Evolutionary conservation across 2,888 invertebrate species (phyloP).

Genomic region (Vanessa cardui): DNA sequence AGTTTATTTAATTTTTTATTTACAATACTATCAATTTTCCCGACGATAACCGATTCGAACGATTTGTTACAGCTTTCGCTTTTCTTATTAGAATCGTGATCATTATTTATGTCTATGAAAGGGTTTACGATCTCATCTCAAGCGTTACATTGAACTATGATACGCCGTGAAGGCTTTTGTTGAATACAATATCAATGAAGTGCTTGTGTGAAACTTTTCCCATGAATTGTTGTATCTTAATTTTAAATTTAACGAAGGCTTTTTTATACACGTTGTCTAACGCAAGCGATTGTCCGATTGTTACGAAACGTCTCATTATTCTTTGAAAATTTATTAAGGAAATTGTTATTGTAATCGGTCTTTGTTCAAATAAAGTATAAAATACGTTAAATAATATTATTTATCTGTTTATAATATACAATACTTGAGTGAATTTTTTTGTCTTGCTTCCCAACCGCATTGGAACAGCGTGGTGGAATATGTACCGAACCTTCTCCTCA

Average conservation of each 20-base stretch:
- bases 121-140: constrained; percentile 48
- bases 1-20: background rate
- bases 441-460: no score
- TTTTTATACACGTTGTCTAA: constrained; percentile 9
- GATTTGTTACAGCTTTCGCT: constrained; percentile 50
- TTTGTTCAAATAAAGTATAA: no score
- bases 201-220: constrained; percentile 22
- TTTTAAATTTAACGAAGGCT: constrained; percentile 21
- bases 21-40: background rate
- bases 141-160: constrained; percentile 41
- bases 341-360: background rate
- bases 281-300: background rate
- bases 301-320: background rate
- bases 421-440: no score
- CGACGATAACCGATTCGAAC: constrained; percentile 20
- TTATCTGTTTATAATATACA: no score
- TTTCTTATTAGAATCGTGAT: constrained; percentile 41
- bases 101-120: constrained; percentile 45
- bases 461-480: no score
- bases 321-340: background rate
- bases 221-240: constrained; percentile 22
- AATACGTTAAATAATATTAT: no score
- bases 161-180: constrained; percentile 32
- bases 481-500: no score
- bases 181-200: constrained; percentile 19